Conservation (phyloP, 2,797 vertebrate species). For the Myiotriccus ornatus region DNA sequence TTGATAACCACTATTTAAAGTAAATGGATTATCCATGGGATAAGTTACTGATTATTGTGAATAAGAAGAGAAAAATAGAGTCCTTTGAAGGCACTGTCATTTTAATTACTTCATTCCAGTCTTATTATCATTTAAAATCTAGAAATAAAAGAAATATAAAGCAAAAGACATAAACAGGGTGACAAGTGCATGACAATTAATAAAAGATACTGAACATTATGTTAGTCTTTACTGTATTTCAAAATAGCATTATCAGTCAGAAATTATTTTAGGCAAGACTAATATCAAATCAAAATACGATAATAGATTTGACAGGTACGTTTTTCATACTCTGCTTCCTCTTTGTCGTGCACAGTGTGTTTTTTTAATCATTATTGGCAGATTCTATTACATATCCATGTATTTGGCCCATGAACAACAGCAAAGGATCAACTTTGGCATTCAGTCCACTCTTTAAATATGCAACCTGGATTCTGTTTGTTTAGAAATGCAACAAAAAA, state of each 20-base stretch:
- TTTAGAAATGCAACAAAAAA: not conserved
- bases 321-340: not conserved
- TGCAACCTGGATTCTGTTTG: not conserved
- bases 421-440: not conserved
- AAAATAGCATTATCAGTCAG: conserved; percentile 24
- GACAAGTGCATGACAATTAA: not conserved
- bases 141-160: not conserved
- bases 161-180: not conserved
- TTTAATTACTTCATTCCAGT: not conserved
- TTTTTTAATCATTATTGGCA: not conserved
- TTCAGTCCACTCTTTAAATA: not conserved
- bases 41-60: not conserved
- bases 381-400: not conserved
- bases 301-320: not conserved
- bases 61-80: not conserved
- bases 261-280: conserved; percentile 6
- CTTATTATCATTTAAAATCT: not conserved
- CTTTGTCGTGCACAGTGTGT: not conserved
- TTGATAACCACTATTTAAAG: not conserved
- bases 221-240: conserved; percentile 27
- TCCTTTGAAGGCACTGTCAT: not conserved
- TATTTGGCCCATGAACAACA: not conserved
- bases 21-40: not conserved
- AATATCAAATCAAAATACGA: conserved; percentile 25
- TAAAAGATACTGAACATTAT: not conserved